These are phyloP conservation scores for Myotis pilosus DNA, from an alignment of 2,797 vertebrate species.

Conservation along the genomic window DNA sequence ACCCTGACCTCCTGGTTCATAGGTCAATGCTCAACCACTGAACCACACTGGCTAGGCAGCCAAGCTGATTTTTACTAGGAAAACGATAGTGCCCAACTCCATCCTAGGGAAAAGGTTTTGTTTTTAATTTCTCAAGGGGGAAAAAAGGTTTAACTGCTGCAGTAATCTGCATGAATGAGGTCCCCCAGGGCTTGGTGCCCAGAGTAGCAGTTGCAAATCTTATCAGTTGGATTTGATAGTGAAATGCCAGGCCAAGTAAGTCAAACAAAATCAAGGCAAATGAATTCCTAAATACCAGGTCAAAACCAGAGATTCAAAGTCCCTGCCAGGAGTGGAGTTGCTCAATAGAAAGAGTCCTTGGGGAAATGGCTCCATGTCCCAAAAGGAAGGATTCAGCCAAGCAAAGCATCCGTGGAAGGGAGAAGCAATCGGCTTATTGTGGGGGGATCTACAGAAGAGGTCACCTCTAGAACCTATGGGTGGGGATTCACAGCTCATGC, in stretches of 20 bases:
- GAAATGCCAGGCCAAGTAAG: slow-evolving; percentile 60
- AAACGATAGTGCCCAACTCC: not conserved
- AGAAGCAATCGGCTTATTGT: not conserved
- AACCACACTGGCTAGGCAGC: no score
- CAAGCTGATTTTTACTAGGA: not conserved
- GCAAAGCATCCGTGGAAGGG: not conserved
- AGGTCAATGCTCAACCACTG: no score
- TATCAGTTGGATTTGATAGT: slow-evolving; percentile 53
- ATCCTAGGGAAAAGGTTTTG: not conserved
- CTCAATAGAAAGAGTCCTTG: not conserved
- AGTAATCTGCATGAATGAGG: not conserved
- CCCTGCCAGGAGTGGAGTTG: not conserved
- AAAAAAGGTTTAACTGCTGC: not conserved
- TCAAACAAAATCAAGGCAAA: slow-evolving; percentile 57
- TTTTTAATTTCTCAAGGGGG: not conserved
- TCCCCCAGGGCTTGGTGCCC: not conserved
- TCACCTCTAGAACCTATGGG: no score
- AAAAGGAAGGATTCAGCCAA: not conserved
- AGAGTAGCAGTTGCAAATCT: slow-evolving; percentile 26
- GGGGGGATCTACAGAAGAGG: not conserved
- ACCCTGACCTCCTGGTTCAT: no score
- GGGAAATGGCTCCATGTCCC: not conserved
- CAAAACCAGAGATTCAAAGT: slow-evolving; percentile 47
- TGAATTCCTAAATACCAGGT: slow-evolving; percentile 70
- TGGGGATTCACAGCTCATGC: not conserved